Conservation (phyloP, 1,140 invertebrate genomes). For the Drosophila ironensis region DNA sequence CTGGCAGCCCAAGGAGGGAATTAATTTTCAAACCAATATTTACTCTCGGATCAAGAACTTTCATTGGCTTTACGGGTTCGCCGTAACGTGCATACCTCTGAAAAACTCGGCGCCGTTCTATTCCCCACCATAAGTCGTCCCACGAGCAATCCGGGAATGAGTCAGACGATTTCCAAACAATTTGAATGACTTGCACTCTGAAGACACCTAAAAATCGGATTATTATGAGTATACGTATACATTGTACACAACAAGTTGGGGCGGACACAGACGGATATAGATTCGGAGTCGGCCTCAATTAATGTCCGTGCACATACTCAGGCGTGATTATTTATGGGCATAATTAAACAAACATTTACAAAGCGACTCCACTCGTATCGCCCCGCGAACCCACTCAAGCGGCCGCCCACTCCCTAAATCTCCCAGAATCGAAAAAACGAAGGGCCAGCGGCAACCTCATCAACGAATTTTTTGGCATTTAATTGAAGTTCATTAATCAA, state of each 20-base stretch:
- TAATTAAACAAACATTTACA: slow-evolving; percentile 72
- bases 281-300: slow-evolving; percentile 52
- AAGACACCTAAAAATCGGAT: slow-evolving; percentile 45
- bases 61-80: background rate
- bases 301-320: slow-evolving; percentile 61
- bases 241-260: background rate
- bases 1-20: background rate
- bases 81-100: background rate
- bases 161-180: slow-evolving; percentile 38
- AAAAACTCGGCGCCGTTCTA: slow-evolving; percentile 4
- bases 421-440: background rate
- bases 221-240: slow-evolving; percentile 55
- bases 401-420: slow-evolving; percentile 40
- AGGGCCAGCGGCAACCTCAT: slow-evolving; percentile 41
- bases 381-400: slow-evolving; percentile 19
- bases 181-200: slow-evolving; percentile 65
- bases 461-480: slow-evolving; percentile 53
- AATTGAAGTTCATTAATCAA: slow-evolving; percentile 72
- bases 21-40: background rate
- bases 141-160: slow-evolving; percentile 15
- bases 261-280: background rate
- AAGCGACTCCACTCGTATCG: slow-evolving; percentile 39
- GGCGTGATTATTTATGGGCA: slow-evolving; percentile 73
- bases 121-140: slow-evolving; percentile 7
- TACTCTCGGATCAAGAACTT: background rate